Percentiles rank a stretch among this genome's conserved stretches.
These are phyloP conservation scores for Beroe forskalii DNA, from an alignment of 37 sponge, comb jelly and placozoan species.

Conservation along the genomic window DNA sequence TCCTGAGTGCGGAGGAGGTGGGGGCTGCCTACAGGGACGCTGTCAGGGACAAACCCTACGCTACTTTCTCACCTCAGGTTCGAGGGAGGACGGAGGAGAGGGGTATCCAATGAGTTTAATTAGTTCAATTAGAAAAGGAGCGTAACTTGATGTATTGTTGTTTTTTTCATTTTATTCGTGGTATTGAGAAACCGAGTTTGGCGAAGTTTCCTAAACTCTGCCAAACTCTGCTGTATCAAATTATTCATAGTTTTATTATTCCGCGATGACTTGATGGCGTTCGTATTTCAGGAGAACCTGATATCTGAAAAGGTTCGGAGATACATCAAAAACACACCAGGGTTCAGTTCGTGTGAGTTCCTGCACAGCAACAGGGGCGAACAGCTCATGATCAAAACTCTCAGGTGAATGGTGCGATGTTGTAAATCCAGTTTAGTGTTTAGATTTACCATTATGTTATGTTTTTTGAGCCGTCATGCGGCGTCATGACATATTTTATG, in stretches of 20 bases:
- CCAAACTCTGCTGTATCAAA: too few species aligned
- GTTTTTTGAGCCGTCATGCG: too few species aligned
- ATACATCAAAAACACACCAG: not conserved
- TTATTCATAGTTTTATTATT: too few species aligned
- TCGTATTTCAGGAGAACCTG: slow-evolving; percentile 39
- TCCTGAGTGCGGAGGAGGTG: slow-evolving; percentile 37
- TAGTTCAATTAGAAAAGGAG: too few species aligned
- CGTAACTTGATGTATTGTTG: too few species aligned
- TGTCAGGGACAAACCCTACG: slow-evolving; percentile 51
- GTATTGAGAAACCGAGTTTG: too few species aligned
- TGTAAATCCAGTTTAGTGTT: not conserved
- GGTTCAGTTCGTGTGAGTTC: slow-evolving; percentile 16
- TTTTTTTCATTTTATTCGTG: too few species aligned
- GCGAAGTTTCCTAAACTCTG: too few species aligned
- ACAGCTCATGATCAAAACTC: slow-evolving; percentile 26
- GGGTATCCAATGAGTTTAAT: too few species aligned
- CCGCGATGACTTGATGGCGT: too few species aligned
- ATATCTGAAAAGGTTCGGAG: slow-evolving; percentile 11
- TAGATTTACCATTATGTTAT: not conserved
- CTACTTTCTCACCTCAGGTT: slow-evolving; percentile 30
- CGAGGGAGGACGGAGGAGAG: too few species aligned
- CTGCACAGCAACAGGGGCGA: slow-evolving; percentile 6
- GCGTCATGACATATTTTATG: too few species aligned
- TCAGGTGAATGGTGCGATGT: not conserved
- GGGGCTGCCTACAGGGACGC: slow-evolving; percentile 25